Evolutionary conservation across 2,888 invertebrate species (phyloP), one percentile per base, ranked within the genome.

Genomic region (Blera fallax): DNA sequence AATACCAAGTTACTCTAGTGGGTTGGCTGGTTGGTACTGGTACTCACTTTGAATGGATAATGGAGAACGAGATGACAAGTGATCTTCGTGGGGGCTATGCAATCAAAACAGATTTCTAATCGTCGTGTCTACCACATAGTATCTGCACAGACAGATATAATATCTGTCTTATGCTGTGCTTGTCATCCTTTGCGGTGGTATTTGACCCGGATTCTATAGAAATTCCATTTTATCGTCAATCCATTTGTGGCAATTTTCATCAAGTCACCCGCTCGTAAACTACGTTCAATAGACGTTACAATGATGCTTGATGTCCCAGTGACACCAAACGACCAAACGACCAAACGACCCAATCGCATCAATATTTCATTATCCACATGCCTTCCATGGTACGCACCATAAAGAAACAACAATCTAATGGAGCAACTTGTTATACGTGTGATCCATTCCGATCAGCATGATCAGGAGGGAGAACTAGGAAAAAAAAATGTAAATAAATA

Each of bases 41-140:
- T 72, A 85, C 81, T 72, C 76, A 54, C 40, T 45, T 48, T 81
- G 80, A 81, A 81, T 81, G 85, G 76, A 85, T 85, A 81, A 81
- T 76, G 64, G 43, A n/a, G n/a, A 70, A 69, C 84, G 64, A 84
- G 85, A 85, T 81, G 80, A 85, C 85, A 85, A 81, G 85, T 85
- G 72, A 85, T 81, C 60, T 65, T 77, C 62, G 29, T 48, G 52
- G 70, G 50, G 56, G 65, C 65, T 32, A 32, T 50, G 58, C 50
- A 82, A 76, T 70, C 54, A 60, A 48, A 54, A 45, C 32, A 72
- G 72, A 85, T 81, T 81, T 85, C 85, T 81, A 80, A 72, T 81
- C 76, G 80, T 81, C 76, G 80, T 8, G 24, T 56, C 78, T 48
- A 16, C 60, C 32, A 40, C 16, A 24, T 24, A 24, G 24, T 24